Evolutionary conservation across 1,140 invertebrate genomes (phyloP), one percentile per base, ranked within the genome.

Genomic region (Maniola jurtina): DNA sequence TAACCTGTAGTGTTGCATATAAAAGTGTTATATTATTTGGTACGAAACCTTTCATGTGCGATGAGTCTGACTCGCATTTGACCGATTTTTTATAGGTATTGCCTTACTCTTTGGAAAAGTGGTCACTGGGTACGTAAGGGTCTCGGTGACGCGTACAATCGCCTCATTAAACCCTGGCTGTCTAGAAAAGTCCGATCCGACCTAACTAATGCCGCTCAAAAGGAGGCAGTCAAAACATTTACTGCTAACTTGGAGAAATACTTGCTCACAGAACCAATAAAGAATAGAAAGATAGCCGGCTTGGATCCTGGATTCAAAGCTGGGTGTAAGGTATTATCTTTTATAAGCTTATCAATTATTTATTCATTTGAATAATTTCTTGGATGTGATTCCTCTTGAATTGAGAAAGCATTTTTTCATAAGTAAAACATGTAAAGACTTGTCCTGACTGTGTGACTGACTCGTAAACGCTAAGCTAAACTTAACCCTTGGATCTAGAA

Each of bases 241-340:
- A 94, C 94, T 6, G 92, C 91, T 3, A 99, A 98, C 88, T 86
- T 98, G 33, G 96, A 97, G 76, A 94, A 96, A 68, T 91, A 98
- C 47, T 84, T 99, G 5, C 81, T 98, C 5, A 93, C 93, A 33
- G 93, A 95, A 13, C 97, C 97, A 0, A 90, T 97, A 0, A 94
- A 95, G 82, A 96, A 96, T n/a, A 93, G 95, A 83, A 90, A 91
- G 0, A 95, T 98, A 52, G 81, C 97, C 11, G 97, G 96, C 0
- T 93, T 98, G 47, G 97, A 99, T 93, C 97, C 97, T 4, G 95
- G 97, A 0, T 98, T 95, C 81, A 91, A 81, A 61, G 94, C 97
- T 79, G 97, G 97, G 3, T 98, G 97, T 81, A 98, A 98, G 92
- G 80, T 96, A 55, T 4, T 25, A 2, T 25, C 25, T 25, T 25